Evolutionary conservation across 2,888 invertebrate genomes (phyloP).

Genomic region (Amblyjoppa fuscipennis): DNA sequence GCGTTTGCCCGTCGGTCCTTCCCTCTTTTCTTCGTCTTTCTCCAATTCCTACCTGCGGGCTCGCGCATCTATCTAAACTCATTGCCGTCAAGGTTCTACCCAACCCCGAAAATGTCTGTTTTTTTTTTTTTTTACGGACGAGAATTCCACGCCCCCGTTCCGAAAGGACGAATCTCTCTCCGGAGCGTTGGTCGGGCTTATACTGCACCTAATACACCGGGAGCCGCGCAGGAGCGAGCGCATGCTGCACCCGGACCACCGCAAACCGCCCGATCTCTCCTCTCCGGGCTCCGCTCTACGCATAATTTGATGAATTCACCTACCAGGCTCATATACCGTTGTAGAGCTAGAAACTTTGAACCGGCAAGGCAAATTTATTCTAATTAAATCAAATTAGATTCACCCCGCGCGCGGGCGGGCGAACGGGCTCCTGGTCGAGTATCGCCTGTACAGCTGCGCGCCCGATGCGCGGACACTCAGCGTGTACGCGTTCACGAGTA

Average conservation of each 20-base stretch:
- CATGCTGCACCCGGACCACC: constrained; percentile 17
- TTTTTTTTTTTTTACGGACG: constrained; percentile 57
- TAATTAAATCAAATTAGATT: constrained; percentile 83
- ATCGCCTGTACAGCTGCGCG: constrained; percentile 15
- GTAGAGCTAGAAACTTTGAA: constrained; percentile 80
- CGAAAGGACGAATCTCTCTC: constrained; percentile 7
- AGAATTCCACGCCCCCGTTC: constrained; percentile 15
- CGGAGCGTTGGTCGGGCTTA: constrained; percentile 12
- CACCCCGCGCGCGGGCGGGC: constrained; percentile 72
- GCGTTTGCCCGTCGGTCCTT: neutral
- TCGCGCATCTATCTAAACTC: neutral
- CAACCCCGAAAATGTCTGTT: constrained; percentile 54
- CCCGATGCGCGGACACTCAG: constrained; percentile 1
- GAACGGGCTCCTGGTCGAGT: constrained; percentile 56
- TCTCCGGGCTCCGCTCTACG: constrained; percentile 73
- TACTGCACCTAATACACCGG: constrained; percentile 46
- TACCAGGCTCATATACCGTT: constrained; percentile 81
- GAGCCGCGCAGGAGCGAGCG: constrained; percentile 13
- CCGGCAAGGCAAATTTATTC: constrained; percentile 81
- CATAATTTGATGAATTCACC: constrained; percentile 83
- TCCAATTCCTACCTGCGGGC: neutral
- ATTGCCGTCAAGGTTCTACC: constrained; percentile 37
- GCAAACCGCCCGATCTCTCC: constrained; percentile 42
- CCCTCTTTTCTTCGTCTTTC: neutral
- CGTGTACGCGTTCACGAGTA: neutral